Evolutionary conservation across 1,140 invertebrate genomes (phyloP).

Genomic region (Listronotus oregonensis): DNA sequence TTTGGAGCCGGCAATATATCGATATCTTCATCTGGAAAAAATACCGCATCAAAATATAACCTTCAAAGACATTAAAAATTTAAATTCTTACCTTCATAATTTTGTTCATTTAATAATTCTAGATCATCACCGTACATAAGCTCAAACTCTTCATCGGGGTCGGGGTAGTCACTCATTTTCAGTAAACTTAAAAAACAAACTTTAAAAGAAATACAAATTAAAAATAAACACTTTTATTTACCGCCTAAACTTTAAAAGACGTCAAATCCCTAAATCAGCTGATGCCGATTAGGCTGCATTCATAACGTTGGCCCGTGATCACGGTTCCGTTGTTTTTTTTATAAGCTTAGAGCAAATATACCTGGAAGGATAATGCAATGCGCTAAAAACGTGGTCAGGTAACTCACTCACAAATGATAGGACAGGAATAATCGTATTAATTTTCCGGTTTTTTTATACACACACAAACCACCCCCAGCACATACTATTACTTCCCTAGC

Average conservation of each 20-base stretch:
- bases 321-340: no score
- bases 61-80: background rate
- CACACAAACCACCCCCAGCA: no score
- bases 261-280: no score
- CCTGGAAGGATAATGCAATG: no score
- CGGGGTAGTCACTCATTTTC: conserved; percentile 69
- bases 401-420: no score
- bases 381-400: no score
- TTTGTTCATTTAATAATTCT: conserved; percentile 67
- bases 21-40: conserved; percentile 37
- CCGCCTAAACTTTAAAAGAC: background rate
- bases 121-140: conserved; percentile 73
- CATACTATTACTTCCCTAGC: no score
- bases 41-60: conserved; percentile 1
- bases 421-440: no score
- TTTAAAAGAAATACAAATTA: background rate
- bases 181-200: background rate
- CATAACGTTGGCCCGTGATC: no score
- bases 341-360: no score
- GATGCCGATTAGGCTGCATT: no score
- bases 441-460: no score
- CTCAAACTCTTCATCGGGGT: conserved; percentile 78
- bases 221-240: background rate
- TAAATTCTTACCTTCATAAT: conserved; percentile 51
- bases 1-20: conserved; percentile 25